Percentiles rank a stretch among this genome's conserved stretches.
Conservation (phyloP, 2,113 vertebrate species). For the Pogona vitticeps region DNA sequence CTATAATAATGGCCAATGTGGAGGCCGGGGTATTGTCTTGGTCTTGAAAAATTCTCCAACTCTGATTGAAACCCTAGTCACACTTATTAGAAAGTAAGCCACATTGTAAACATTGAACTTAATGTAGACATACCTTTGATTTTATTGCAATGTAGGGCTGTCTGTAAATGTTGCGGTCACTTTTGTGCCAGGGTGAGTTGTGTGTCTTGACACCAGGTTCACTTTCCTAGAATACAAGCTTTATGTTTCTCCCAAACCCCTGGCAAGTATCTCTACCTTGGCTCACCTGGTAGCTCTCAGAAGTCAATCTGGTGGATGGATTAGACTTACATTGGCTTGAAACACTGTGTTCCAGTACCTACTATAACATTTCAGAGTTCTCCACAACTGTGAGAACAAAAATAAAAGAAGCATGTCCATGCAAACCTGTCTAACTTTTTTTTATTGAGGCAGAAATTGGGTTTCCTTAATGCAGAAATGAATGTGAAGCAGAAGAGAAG, state of each 20-base stretch:
- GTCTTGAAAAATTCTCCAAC: not conserved
- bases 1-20: not conserved
- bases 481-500: not conserved
- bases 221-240: not conserved
- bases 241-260: no score
- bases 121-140: not conserved
- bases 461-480: not conserved
- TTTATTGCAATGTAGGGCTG: not conserved
- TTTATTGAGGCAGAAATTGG: not conserved
- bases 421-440: not conserved
- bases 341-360: no score
- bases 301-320: not conserved
- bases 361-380: no score
- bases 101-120: not conserved
- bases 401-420: not conserved
- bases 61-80: not conserved
- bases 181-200: not conserved
- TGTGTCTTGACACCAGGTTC: no score
- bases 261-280: not conserved
- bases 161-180: not conserved
- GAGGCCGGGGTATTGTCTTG: conserved; percentile 1
- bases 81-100: not conserved
- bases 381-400: no score
- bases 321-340: not conserved
- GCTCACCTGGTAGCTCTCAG: not conserved